phyloP scores from a whole-genome alignment of 2,888 invertebrate genomes.

The Quadroppia sp. region DNA sequence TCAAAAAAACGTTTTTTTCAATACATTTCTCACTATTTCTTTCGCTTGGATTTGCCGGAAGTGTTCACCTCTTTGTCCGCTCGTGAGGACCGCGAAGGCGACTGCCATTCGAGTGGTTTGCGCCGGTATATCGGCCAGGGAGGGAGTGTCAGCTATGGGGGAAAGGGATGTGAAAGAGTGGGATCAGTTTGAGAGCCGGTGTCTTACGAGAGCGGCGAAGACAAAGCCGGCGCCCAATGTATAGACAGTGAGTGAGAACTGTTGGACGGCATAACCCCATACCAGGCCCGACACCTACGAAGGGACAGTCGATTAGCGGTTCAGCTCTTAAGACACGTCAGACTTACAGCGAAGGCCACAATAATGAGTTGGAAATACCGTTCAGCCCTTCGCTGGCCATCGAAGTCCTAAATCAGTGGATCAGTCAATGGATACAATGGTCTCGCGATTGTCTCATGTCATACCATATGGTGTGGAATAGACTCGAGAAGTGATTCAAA shows the following conservation, averaged over 20 bases:
- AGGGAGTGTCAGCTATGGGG: conserved; percentile 71
- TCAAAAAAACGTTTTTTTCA: too few species aligned
- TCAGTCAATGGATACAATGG: conserved; percentile 37
- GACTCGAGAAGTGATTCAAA: conserved; percentile 25
- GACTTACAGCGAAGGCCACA: conserved; percentile 73
- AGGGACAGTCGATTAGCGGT: conserved; percentile 44
- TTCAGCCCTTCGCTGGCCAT: conserved; percentile 84
- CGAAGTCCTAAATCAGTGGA: conserved; percentile 75
- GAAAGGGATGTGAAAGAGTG: background rate
- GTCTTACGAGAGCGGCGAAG: conserved; percentile 71
- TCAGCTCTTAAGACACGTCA: background rate
- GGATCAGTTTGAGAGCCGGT: conserved; percentile 9
- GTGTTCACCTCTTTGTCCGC: conserved; percentile 39
- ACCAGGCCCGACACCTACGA: conserved; percentile 74
- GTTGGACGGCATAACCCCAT: conserved; percentile 90
- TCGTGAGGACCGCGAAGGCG: conserved; percentile 76
- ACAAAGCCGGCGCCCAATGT: conserved; percentile 86
- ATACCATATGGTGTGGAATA: conserved; percentile 40
- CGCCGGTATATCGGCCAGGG: conserved; percentile 94
- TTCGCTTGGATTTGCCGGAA: conserved; percentile 55
- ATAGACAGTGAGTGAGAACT: conserved; percentile 91
- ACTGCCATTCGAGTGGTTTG: conserved; percentile 85
- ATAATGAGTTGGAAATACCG: conserved; percentile 83
- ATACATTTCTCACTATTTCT: conserved; percentile 52
- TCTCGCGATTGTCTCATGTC: background rate